phyloP scores from a whole-genome alignment of 2,888 invertebrate species.

The Biston stratarius region DNA sequence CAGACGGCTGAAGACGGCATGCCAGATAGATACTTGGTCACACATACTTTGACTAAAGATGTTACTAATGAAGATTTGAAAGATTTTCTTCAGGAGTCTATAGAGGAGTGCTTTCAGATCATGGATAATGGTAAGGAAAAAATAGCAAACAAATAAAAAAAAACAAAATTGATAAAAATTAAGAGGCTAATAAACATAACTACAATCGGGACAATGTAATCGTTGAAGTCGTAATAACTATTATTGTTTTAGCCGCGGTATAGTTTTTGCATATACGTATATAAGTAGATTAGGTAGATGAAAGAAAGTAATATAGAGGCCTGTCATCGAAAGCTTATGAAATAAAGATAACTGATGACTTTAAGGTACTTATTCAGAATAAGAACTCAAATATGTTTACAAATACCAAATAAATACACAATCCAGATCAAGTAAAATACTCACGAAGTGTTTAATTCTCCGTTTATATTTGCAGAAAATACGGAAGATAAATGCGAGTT shows the following conservation, averaged over 20 bases:
- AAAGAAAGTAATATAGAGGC: neutral
- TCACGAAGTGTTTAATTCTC: neutral
- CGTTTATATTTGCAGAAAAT: conserved; percentile 70
- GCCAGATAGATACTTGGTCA: conserved; percentile 89
- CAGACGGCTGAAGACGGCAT: conserved; percentile 87
- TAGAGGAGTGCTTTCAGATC: conserved; percentile 90
- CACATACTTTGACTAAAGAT: conserved; percentile 87
- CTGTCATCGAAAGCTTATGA: too few species aligned
- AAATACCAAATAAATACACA: neutral
- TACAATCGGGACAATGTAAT: neutral
- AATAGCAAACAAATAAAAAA: neutral
- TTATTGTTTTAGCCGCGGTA: too few species aligned
- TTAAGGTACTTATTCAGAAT: neutral
- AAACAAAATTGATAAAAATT: neutral
- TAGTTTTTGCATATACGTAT: too few species aligned
- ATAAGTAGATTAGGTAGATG: too few species aligned
- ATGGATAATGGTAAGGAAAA: conserved; percentile 76
- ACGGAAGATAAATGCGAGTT: conserved; percentile 88
- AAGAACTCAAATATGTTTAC: neutral
- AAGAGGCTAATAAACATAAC: neutral
- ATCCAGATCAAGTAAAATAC: neutral
- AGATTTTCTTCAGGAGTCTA: conserved; percentile 90
- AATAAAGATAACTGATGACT: neutral
- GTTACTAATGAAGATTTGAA: conserved; percentile 88
- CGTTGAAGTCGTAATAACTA: too few species aligned